Conservation (phyloP, 2,113 vertebrate species). For the Oncorhynchus tshawytscha region DNA sequence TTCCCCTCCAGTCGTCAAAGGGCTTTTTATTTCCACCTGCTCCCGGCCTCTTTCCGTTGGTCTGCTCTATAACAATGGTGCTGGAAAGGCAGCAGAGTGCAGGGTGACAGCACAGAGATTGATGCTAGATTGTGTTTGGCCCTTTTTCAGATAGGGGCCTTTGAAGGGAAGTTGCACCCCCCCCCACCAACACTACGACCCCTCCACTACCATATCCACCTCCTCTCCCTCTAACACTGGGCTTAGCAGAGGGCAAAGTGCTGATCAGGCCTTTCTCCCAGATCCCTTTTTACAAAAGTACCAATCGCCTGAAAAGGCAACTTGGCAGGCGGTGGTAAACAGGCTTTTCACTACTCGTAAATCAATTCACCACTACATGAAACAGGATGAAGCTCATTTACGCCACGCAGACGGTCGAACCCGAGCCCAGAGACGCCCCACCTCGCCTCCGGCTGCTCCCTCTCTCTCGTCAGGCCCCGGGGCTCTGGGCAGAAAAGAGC, state of each 20-base stretch:
- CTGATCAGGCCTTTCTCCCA: conserved; percentile 56
- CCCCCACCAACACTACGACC: conserved; percentile 9
- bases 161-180: conserved; percentile 63
- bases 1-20: conserved; percentile 62
- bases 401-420: conserved; percentile 12
- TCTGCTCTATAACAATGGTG: conserved; percentile 77
- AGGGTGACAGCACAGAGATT: conserved; percentile 67
- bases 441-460: conserved; percentile 24
- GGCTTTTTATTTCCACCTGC: conserved; percentile 78
- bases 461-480: conserved; percentile 7
- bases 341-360: conserved; percentile 50
- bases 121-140: conserved; percentile 75
- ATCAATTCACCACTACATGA: conserved; percentile 49
- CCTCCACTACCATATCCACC: conserved; percentile 35
- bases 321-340: conserved; percentile 51
- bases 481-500: conserved; percentile 31
- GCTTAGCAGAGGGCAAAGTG: conserved; percentile 45
- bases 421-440: neutral
- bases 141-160: conserved; percentile 69
- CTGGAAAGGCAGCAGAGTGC: conserved; percentile 66
- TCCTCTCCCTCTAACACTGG: conserved; percentile 34
- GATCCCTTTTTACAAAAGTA: conserved; percentile 41
- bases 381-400: conserved; percentile 49
- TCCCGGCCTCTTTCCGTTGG: conserved; percentile 75
- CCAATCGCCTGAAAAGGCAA: conserved; percentile 50